A percentile compares a stretch with the other conserved stretches of the same genome.
Evolutionary conservation across 2,797 vertebrate genomes (phyloP).

Genomic region (Basileuterus tristriatus): DNA sequence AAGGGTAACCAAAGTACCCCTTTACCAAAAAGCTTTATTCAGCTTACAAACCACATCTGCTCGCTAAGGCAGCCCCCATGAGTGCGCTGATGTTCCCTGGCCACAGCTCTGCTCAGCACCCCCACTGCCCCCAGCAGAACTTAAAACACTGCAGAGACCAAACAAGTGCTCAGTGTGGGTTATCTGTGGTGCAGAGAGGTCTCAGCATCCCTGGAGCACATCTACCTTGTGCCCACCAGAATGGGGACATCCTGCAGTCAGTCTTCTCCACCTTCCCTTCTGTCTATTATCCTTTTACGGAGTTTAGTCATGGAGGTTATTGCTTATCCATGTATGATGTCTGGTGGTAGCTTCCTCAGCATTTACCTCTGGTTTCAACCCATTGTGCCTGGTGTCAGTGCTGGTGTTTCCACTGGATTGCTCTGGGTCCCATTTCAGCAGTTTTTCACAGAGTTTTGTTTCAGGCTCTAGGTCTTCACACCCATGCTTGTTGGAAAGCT

Average conservation of each 20-base stretch:
- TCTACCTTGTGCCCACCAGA: background rate
- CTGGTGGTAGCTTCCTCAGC: background rate
- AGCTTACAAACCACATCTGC: accelerated
- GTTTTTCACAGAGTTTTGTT: background rate
- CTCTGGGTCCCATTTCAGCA: background rate
- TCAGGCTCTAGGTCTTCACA: background rate
- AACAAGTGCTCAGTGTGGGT: background rate
- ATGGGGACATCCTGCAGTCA: background rate
- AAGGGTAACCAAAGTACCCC: background rate
- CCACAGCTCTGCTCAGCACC: accelerated
- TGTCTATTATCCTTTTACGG: background rate
- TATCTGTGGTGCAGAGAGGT: background rate
- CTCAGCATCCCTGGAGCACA: background rate
- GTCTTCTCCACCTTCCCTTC: conserved; percentile 38
- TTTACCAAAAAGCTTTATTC: background rate
- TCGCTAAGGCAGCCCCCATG: background rate
- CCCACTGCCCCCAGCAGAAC: background rate
- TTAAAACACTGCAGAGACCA: background rate
- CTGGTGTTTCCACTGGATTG: background rate
- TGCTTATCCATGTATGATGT: background rate
- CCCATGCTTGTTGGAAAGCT: background rate
- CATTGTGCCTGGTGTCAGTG: background rate
- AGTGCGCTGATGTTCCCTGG: accelerated
- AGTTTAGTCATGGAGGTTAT: background rate
- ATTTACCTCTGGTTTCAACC: background rate